phyloP scores from a whole-genome alignment of 2,797 vertebrate species.

The Gymnoscopelus microlampas region DNA sequence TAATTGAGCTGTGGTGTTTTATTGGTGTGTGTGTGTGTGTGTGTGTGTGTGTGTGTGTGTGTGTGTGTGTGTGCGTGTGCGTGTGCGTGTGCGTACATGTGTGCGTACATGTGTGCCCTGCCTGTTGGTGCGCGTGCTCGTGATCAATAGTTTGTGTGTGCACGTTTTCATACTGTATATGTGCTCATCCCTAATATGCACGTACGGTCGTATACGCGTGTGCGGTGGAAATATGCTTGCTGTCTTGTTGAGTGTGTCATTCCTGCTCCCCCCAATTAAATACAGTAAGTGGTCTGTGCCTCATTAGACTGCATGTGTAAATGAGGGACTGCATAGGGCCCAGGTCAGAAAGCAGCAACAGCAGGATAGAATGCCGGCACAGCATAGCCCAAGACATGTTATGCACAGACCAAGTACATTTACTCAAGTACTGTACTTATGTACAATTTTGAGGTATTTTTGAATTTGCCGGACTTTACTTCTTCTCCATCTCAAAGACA shows the following conservation, averaged over 20 bases:
- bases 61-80: conserved; percentile 22
- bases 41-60: conserved; percentile 28
- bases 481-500: too few species aligned
- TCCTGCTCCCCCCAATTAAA: conserved; percentile 47
- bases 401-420: too few species aligned
- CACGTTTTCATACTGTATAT: neutral
- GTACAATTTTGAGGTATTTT: too few species aligned
- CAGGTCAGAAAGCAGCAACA: conserved; percentile 35
- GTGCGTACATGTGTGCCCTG: too few species aligned
- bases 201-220: conserved; percentile 22
- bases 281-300: conserved; percentile 32
- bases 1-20: conserved; percentile 69
- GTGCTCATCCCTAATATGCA: neutral
- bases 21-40: conserved; percentile 46
- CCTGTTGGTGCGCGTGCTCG: too few species aligned
- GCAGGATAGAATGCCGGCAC: conserved; percentile 27
- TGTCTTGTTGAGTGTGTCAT: conserved; percentile 35
- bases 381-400: neutral
- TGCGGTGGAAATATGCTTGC: conserved; percentile 22
- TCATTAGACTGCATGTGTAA: conserved; percentile 66
- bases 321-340: conserved; percentile 46
- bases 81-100: conserved; percentile 1
- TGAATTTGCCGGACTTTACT: too few species aligned
- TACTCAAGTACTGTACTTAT: too few species aligned
- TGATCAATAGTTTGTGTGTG: neutral